Evolutionary conservation across 2,888 invertebrate species (phyloP), one percentile per base, ranked within the genome.

Genomic region (Sarcophaga carnaria): DNA sequence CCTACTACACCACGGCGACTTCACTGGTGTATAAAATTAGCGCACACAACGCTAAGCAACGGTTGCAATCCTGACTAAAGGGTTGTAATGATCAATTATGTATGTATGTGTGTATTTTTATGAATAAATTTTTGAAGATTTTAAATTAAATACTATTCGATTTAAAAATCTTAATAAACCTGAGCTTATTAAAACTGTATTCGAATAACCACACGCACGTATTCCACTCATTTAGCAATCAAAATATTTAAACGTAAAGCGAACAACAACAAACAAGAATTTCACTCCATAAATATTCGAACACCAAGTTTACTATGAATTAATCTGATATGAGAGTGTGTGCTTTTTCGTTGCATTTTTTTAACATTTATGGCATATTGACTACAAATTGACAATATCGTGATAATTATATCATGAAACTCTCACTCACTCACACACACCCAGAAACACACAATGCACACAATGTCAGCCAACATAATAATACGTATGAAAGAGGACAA

Each of bases 311-410:
- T 17, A 17, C 17, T 17, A 54, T 14, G 54, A 54, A 12, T 14
- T 54, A 54, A 54, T 54, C 54, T 14, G 54, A 69, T 54, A 67
- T 20, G 20, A 3, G 6, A 11, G 37, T n/a, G 45, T 37, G n/a
- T 67, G 17, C 10, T 2, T 69, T 22, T 54, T 10, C 12, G 1
- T 62, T 60, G 62, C 49, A 20, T 63, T 78, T 74, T 76, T 80
- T 70, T 78, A 70, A 76, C 84, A 81, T 82, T 84, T 82, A 84
- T 87, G 87, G 81, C 87, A 87, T 87, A 87, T 87, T 87, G 87
- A 82, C 87, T 84, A 79, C 81, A 89, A 90, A 92, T 91, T 91
- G 91, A 91, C 91, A 91, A 91, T 91, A 91, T 91, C 92, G 88
- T 88, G 88, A 91, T 91, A 91, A 91, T 91, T 91, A 92, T 92